Base-by-base conservation (phyloP, 2,113 vertebrate genomes). In the Podilymbus podiceps region DNA sequence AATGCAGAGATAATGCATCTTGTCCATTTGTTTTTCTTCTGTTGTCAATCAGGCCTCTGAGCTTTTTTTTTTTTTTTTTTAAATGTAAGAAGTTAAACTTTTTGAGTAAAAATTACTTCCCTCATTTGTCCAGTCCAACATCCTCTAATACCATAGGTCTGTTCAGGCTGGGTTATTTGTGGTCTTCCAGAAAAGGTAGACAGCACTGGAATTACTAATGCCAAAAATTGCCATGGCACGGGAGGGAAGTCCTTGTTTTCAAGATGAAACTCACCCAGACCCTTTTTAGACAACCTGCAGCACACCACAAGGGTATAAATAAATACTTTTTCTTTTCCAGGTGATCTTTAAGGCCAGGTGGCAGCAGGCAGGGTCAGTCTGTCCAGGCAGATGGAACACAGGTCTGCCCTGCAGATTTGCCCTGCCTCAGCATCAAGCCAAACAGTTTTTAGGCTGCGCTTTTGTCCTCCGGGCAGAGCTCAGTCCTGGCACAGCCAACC, bases 281-380 rank as follows among this genome's bases (percentile, higher is more conserved):
- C 28, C 52, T 80, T 69, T 74, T 25, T 55, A 38, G 83, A 49
- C 31, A 3, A 52, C 56, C 38, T 3, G 0, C 44, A 88, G 89
- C 82, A 88, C 59, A 83, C 83, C 74, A 85, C 62, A 56, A 93
- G 85, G 91, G 89, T 94, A 93, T 95, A 88, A 92, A 93, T 94
- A 56, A 40, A 33, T 0, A 30, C 3, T 83, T 96, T 96, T 92
- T 85, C 84, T 89, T 94, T 94, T 97, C 85, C 87, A 93, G 84
- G 67, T 91, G 89, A 69, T 92, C 89, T 95, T 91, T 89, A 67
- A 78, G 80, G 56, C 62, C 81, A 27, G 64, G 59, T 24, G 64
- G 84, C 77, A 79, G 87, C 15, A 3, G 64, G 86, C 69, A 82
- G 84, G 68, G 74, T 38, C 46, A 16, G 46, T 75, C 38, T 68